These are phyloP conservation scores for Salvelinus fontinalis DNA, from an alignment of 2,113 vertebrate genomes.

Conservation along the genomic window DNA sequence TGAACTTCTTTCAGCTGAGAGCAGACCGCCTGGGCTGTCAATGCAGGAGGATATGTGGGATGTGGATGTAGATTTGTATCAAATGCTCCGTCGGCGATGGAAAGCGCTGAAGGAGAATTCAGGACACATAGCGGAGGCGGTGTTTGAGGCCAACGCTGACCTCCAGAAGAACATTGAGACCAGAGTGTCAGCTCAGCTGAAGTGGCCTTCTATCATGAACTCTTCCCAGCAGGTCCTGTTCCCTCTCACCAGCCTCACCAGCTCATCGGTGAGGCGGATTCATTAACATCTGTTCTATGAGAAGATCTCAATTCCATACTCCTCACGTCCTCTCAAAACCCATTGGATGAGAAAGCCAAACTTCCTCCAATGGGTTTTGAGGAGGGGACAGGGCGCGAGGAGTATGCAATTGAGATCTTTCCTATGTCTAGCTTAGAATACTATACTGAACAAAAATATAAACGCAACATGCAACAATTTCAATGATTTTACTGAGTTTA, in stretches of 20 bases:
- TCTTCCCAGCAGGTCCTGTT: conserved; percentile 77
- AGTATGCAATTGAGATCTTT: too few species aligned
- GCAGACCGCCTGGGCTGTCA: conserved; percentile 71
- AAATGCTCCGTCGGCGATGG: conserved; percentile 82
- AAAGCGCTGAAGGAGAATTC: conserved; percentile 75
- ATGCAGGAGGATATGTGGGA: conserved; percentile 88
- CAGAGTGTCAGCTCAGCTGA: conserved; percentile 80
- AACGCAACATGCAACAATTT: too few species aligned
- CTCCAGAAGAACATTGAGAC: conserved; percentile 84
- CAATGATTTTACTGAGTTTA: too few species aligned
- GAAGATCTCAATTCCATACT: too few species aligned
- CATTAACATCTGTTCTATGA: not conserved
- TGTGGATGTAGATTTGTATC: conserved; percentile 82
- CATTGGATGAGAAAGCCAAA: too few species aligned
- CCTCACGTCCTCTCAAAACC: too few species aligned
- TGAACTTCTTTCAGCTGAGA: conserved; percentile 67
- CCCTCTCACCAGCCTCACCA: conserved; percentile 85
- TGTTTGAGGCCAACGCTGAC: conserved; percentile 89
- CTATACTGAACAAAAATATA: too few species aligned
- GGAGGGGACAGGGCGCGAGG: too few species aligned
- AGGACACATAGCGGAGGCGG: conserved; percentile 70
- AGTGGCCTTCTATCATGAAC: conserved; percentile 83
- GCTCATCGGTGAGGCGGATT: conserved; percentile 81
- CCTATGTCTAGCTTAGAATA: too few species aligned
- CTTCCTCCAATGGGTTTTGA: too few species aligned